Conservation (phyloP, 2,113 vertebrate species). For the Lamprologus lemairii region DNA sequence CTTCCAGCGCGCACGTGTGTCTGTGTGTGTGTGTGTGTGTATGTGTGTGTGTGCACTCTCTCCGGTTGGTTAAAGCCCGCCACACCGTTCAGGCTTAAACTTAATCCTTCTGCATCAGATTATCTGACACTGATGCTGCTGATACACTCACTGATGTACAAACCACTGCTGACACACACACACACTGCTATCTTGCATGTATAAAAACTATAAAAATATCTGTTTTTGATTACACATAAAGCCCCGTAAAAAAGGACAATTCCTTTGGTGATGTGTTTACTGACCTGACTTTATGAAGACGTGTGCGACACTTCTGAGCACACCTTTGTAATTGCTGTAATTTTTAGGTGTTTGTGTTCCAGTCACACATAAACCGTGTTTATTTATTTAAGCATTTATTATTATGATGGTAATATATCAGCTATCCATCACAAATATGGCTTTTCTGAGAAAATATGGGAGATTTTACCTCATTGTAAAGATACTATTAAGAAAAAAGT, state of each 20-base stretch:
- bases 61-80: constrained; percentile 5
- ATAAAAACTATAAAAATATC: background rate
- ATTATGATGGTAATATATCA: background rate
- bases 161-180: background rate
- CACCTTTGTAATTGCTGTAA: background rate
- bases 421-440: background rate
- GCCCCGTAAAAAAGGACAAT: background rate
- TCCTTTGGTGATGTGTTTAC: background rate
- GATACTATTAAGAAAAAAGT: background rate
- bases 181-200: background rate
- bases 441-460: background rate
- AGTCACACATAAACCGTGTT: background rate
- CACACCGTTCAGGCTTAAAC: constrained; percentile 28
- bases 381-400: background rate
- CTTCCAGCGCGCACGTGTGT: background rate
- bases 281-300: background rate
- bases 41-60: background rate
- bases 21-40: background rate
- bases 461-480: background rate
- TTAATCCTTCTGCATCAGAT: constrained; percentile 58
- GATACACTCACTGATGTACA: background rate
- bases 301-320: too few relatives aligned
- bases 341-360: background rate
- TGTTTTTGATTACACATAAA: background rate
- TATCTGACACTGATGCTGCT: constrained; percentile 54